Conservation (phyloP, 2,797 vertebrate genomes). For the Sus cebifrons region DNA sequence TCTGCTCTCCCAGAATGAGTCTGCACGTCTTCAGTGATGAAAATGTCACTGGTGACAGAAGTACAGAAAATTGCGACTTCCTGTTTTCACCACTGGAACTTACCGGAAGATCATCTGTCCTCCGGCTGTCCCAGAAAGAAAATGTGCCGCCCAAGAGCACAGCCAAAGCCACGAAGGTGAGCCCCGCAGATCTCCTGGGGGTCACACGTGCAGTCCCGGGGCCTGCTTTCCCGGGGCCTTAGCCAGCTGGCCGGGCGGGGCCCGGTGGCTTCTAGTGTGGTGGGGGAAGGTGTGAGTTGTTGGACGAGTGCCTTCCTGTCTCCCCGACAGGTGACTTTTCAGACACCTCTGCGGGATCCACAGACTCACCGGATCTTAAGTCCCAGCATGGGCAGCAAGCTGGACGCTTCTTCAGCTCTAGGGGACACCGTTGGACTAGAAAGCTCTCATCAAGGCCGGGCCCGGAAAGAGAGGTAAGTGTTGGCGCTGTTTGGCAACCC, state of each 20-base stretch:
- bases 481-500: accelerated
- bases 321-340: constrained; percentile 95
- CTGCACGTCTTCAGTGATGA: constrained; percentile 92
- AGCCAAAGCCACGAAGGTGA: constrained; percentile 93
- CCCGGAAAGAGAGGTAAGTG: constrained; percentile 89
- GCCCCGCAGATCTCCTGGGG: accelerated
- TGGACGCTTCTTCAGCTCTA: constrained; percentile 77
- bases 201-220: not conserved
- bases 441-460: constrained; percentile 76
- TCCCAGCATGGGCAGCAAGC: constrained; percentile 89
- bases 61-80: constrained; percentile 88
- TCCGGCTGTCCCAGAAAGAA: constrained; percentile 95
- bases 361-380: constrained; percentile 94
- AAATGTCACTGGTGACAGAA: constrained; percentile 89
- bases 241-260: not conserved
- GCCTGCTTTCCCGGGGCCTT: not conserved
- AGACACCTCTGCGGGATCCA: constrained; percentile 96
- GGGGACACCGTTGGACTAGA: constrained; percentile 87
- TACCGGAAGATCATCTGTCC: constrained; percentile 94
- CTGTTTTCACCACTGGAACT: constrained; percentile 92
- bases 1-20: constrained; percentile 94
- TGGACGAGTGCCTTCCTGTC: not conserved
- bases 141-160: constrained; percentile 93
- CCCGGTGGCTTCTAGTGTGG: accelerated
- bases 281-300: not conserved